Percentiles rank a stretch among this genome's conserved stretches.
Conservation (phyloP, 2,797 vertebrate genomes). For the Geotrypetes seraphini region DNA sequence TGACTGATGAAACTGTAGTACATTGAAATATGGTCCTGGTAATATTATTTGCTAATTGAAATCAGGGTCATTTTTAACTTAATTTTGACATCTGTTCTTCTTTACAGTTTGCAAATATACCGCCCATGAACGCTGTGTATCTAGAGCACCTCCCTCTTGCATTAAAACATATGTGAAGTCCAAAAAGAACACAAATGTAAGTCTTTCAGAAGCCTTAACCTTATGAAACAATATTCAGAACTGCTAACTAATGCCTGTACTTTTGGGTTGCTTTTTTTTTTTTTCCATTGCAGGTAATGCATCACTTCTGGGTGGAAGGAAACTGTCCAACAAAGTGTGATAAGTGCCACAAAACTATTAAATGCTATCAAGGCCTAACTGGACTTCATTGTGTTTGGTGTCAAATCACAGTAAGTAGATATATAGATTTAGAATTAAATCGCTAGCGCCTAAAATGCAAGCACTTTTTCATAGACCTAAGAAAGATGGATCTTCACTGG, state of each 20-base stretch:
- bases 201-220: constrained; percentile 18
- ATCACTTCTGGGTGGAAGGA: constrained; percentile 91
- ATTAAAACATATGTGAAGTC: constrained; percentile 92
- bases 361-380: constrained; percentile 90
- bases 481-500: too few species aligned
- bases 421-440: too few species aligned
- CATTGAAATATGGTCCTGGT: constrained; percentile 29
- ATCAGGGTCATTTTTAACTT: constrained; percentile 15
- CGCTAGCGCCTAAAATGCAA: too few species aligned
- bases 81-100: constrained; percentile 12
- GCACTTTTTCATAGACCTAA: too few species aligned
- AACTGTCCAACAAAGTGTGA: constrained; percentile 91
- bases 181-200: constrained; percentile 87
- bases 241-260: background rate
- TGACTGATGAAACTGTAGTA: constrained; percentile 41
- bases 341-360: constrained; percentile 92
- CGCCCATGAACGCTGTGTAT: constrained; percentile 81
- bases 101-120: constrained; percentile 89
- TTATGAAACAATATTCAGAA: background rate
- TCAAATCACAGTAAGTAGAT: constrained; percentile 86
- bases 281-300: constrained; percentile 70
- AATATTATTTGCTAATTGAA: constrained; percentile 32
- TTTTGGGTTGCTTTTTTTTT: too few species aligned
- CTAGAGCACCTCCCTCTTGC: constrained; percentile 77
- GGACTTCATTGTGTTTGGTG: constrained; percentile 93